phyloP scores from a whole-genome alignment of 2,888 invertebrate species.

The Clusia tigrina region DNA sequence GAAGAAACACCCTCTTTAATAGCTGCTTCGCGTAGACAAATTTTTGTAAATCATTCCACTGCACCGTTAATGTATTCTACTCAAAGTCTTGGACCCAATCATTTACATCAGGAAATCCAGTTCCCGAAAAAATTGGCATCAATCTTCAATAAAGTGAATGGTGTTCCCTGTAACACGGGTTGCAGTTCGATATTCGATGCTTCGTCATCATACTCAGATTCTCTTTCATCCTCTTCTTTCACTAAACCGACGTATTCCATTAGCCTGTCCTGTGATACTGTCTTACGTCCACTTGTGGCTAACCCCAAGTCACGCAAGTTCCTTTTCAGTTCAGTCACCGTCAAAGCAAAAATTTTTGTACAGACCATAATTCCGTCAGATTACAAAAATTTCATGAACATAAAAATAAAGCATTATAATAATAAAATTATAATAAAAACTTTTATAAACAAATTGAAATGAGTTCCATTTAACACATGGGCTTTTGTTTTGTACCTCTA shows the following conservation, averaged over 20 bases:
- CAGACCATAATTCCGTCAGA: conserved; percentile 22
- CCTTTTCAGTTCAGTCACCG: conserved; percentile 20
- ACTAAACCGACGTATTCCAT: conserved; percentile 16
- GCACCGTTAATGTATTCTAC: conserved; percentile 9
- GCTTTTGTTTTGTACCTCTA: no score
- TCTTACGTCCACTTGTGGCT: conserved; percentile 19
- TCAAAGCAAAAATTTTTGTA: conserved; percentile 14
- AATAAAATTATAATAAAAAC: no score
- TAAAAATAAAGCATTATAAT: no score
- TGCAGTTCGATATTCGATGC: neutral
- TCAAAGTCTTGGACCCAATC: conserved; percentile 16
- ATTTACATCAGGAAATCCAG: neutral
- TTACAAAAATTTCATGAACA: no score
- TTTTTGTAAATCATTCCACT: conserved; percentile 18
- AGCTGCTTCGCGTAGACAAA: conserved; percentile 20
- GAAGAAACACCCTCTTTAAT: conserved; percentile 19
- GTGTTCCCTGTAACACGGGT: no score
- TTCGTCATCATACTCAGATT: neutral
- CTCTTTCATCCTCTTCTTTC: neutral
- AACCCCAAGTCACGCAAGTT: conserved; percentile 22
- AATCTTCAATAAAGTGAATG: no score
- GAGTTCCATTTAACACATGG: no score
- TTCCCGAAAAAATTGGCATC: conserved; percentile 4
- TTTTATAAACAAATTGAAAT: no score
- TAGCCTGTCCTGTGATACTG: conserved; percentile 23